Conservation (phyloP, 2,888 invertebrate genomes). For the Lottia scabra region DNA sequence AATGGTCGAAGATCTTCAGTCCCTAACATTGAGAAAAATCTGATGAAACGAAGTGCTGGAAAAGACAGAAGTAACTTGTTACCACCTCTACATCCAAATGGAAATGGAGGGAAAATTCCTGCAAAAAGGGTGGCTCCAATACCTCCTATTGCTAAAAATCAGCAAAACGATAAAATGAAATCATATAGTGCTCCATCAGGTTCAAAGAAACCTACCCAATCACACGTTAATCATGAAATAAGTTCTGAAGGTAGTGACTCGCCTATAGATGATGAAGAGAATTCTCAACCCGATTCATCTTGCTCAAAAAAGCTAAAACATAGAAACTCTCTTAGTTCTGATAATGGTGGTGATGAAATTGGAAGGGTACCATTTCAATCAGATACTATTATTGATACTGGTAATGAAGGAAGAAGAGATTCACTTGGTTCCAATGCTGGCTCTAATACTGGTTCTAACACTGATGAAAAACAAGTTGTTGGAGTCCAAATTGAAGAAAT, state of each 20-base stretch:
- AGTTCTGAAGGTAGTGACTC: neutral
- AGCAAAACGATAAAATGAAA: neutral
- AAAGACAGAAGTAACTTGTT: constrained; percentile 11
- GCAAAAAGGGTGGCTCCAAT: neutral
- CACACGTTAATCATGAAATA: neutral
- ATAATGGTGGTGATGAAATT: too few species aligned
- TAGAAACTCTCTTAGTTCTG: neutral
- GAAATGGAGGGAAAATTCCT: neutral
- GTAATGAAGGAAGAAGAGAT: too few species aligned
- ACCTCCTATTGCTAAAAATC: neutral
- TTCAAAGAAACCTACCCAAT: neutral
- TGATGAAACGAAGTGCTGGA: constrained; percentile 15
- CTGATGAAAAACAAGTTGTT: too few species aligned
- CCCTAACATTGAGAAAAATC: neutral
- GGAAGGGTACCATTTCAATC: too few species aligned
- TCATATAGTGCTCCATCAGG: neutral
- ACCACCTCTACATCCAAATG: neutral
- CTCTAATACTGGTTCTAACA: too few species aligned
- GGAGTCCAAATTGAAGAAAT: neutral
- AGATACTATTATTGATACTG: too few species aligned
- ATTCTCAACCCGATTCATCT: neutral
- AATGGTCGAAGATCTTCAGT: constrained; percentile 4
- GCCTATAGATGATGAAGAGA: too few species aligned
- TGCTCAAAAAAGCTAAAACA: neutral
- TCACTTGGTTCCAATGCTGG: too few species aligned